phyloP scores from a whole-genome alignment of 2,888 invertebrate genomes.

The Mesorhabditis sp. region DNA sequence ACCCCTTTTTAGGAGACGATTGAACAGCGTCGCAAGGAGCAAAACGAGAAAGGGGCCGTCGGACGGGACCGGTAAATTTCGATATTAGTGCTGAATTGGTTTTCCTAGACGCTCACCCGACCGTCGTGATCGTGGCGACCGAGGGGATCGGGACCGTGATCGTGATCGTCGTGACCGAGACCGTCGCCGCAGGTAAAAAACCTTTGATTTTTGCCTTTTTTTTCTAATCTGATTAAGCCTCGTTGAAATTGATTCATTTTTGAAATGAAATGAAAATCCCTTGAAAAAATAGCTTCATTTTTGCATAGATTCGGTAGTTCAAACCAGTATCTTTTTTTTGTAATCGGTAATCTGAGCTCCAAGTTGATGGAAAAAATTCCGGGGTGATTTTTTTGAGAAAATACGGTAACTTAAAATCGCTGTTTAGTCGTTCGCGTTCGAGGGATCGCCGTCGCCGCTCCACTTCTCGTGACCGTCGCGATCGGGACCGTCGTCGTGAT shows the following conservation, averaged over 20 bases:
- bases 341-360: too few relatives aligned
- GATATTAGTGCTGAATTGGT: neutral
- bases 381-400: too few relatives aligned
- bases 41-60: conserved; percentile 20
- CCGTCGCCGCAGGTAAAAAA: conserved; percentile 11
- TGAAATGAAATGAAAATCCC: neutral
- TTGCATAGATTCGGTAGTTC: too few relatives aligned
- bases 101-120: conserved; percentile 19
- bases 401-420: neutral
- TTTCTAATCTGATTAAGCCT: neutral
- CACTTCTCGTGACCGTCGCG: conserved; percentile 15
- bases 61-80: conserved; percentile 9
- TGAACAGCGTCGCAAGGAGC: conserved; percentile 42
- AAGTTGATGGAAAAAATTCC: too few relatives aligned
- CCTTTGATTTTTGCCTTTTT: neutral
- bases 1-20: conserved; percentile 37
- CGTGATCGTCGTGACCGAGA: conserved; percentile 15
- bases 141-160: conserved; percentile 5
- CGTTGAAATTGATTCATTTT: neutral
- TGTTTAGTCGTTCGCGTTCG: conserved; percentile 31
- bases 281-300: neutral
- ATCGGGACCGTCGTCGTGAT: conserved; percentile 7
- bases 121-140: conserved; percentile 23
- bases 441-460: conserved; percentile 17
- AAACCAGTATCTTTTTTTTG: too few relatives aligned